Evolutionary conservation across 2,888 invertebrate species (phyloP), one percentile per base, ranked within the genome.

Genomic region (Philopedon plagiatum): DNA sequence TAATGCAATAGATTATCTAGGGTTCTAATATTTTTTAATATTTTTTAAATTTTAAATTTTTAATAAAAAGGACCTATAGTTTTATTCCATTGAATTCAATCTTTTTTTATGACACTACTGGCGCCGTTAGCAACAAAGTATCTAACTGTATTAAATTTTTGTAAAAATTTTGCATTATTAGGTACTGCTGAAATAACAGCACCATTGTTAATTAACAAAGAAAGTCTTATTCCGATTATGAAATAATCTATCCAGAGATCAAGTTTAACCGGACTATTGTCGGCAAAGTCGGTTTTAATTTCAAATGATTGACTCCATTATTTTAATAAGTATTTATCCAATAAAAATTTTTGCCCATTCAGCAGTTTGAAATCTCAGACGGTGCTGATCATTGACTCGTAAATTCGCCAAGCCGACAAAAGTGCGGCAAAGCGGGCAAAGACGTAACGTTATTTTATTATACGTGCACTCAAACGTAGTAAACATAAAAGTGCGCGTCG

Each of bases 401-500:
- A 32, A 44, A 61, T 46, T 46, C 15, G 46, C 61, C 29, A 64
- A 73, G 70, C 73, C 73, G 66, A 69, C 71, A 71, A 63, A 49
- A 64, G 51, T 54, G 51, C 51, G 51, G 51, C 51, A 29, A 54
- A 54, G 8, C 51, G 51, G 4, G 15, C 18, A 49, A 2, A 23
- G n/a, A 19, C 19, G 9, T 44, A 44, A 44, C 54, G 46, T n/a
- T n/a, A n/a, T n/a, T n/a, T n/a, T n/a, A n/a, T n/a, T n/a, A n/a
- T n/a, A 23, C 56, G 46, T 61, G 63, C 44, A 57, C 58, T 54
- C 23, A 39, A 63, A 64, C 57, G 70, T 71, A 63, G 77, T 76
- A 77, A 77, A 77, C 78, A 76, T 63, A 72, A 72, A 60, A 56
- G 49, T 72, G 75, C 79, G 79, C 77, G 29, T n/a, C 7, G 46